Conservation (phyloP, 1,140 invertebrate genomes). For the Orussus abietinus region DNA sequence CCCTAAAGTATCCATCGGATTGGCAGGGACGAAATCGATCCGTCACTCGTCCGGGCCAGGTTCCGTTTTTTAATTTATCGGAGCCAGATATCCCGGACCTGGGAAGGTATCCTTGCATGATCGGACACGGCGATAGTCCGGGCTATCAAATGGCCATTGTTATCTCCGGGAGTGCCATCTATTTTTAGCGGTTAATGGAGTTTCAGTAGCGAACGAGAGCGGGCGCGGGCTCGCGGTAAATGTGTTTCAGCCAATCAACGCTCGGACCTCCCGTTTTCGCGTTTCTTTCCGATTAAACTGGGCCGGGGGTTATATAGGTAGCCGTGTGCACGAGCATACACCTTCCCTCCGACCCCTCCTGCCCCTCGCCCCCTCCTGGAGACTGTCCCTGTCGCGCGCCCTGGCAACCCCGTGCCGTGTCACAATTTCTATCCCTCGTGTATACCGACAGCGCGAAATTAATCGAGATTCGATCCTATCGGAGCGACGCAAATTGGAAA, state of each 20-base stretch:
- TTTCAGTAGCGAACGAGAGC: constrained; percentile 19
- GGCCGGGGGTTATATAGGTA: background rate
- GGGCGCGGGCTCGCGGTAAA: constrained; percentile 19
- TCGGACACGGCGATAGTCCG: constrained; percentile 21
- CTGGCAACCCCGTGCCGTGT: constrained; percentile 14
- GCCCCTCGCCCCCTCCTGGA: background rate
- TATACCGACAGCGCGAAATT: constrained; percentile 29
- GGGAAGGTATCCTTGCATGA: constrained; percentile 19
- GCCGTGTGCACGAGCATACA: background rate
- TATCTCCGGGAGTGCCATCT: constrained; percentile 26
- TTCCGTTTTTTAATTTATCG: background rate
- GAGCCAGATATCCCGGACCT: background rate
- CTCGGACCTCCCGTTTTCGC: constrained; percentile 22
- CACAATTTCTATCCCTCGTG: constrained; percentile 25
- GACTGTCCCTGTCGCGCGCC: too few species aligned
- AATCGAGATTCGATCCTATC: constrained; percentile 41
- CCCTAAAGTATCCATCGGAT: too few species aligned
- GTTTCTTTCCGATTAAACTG: constrained; percentile 40
- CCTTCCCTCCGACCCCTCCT: too few species aligned
- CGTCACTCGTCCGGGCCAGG: background rate
- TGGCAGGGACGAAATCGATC: too few species aligned
- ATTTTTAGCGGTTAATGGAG: constrained; percentile 37
- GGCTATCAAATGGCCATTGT: constrained; percentile 26
- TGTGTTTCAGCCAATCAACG: constrained; percentile 32
- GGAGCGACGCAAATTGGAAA: constrained; percentile 39